These are phyloP conservation scores for Melieria crassipennis DNA, from an alignment of 2,888 invertebrate genomes.

Conservation along the genomic window DNA sequence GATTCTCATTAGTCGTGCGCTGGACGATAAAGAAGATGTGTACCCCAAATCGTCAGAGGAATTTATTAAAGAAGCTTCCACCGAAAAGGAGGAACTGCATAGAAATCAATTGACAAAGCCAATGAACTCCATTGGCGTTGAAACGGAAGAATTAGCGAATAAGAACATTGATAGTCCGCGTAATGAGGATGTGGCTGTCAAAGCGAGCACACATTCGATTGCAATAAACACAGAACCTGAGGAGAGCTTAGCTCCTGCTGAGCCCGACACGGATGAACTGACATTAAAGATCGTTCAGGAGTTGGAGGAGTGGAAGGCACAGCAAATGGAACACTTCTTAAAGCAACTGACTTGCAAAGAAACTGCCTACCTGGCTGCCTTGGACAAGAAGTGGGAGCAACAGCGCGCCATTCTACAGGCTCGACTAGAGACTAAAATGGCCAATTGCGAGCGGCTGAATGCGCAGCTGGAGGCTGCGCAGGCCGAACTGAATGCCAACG, in stretches of 20 bases:
- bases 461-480: constrained; percentile 36
- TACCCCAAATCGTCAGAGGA: constrained; percentile 20
- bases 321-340: constrained; percentile 73
- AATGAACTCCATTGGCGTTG: constrained; percentile 3
- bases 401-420: constrained; percentile 57
- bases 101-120: neutral
- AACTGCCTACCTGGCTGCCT: constrained; percentile 67
- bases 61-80: constrained; percentile 12
- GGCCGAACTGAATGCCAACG: constrained; percentile 23
- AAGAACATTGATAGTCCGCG: no score
- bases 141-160: constrained; percentile 7
- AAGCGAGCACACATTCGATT: neutral
- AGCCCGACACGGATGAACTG: constrained; percentile 46
- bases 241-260: neutral
- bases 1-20: neutral
- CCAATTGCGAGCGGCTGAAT: constrained; percentile 39
- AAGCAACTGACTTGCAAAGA: constrained; percentile 72
- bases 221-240: neutral
- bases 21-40: constrained; percentile 16
- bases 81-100: constrained; percentile 4
- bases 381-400: constrained; percentile 71
- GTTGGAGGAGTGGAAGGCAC: constrained; percentile 78
- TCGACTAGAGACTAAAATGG: constrained; percentile 33
- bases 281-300: constrained; percentile 72
- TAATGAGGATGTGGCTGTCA: neutral